A percentile compares a stretch with the other conserved stretches of the same genome.
These are phyloP conservation scores for Heliothis peltigera DNA, from an alignment of 2,888 invertebrate species.

Conservation along the genomic window DNA sequence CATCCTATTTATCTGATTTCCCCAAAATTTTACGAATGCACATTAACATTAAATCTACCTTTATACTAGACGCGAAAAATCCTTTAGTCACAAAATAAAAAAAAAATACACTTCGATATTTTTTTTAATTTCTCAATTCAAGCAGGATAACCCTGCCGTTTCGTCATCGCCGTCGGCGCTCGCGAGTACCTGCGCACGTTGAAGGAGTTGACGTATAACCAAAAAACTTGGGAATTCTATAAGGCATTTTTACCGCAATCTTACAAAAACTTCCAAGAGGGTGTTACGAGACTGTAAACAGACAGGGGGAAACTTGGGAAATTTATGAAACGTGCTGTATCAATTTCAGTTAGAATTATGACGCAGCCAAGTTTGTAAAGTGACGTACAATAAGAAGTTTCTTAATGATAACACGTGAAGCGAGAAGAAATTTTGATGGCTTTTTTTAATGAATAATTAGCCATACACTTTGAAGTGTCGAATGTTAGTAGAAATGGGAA, in stretches of 20 bases:
- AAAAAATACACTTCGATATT: too few relatives aligned
- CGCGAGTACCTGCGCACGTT: constrained; percentile 13
- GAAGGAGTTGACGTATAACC: constrained; percentile 8
- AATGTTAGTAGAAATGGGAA: too few relatives aligned
- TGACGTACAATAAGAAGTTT: constrained; percentile 21
- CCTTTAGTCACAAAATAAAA: too few relatives aligned
- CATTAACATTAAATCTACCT: too few relatives aligned
- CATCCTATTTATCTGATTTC: too few relatives aligned
- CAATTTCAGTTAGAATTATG: constrained; percentile 8
- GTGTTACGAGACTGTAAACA: constrained; percentile 30
- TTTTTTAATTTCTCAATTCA: too few relatives aligned
- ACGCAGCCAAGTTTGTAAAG: constrained; percentile 16
- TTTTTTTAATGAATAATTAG: too few relatives aligned
- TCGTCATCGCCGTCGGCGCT: too few relatives aligned
- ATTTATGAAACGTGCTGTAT: constrained; percentile 30
- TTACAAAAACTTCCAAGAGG: constrained; percentile 32
- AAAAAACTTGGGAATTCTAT: constrained; percentile 7
- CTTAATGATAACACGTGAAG: constrained; percentile 21
- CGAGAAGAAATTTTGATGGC: neutral
- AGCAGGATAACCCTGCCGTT: neutral
- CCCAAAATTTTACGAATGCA: too few relatives aligned
- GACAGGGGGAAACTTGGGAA: neutral
- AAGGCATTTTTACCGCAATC: constrained; percentile 11
- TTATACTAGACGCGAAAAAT: too few relatives aligned
- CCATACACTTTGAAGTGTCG: too few relatives aligned